Percentiles rank a stretch among this genome's conserved stretches.
These are phyloP conservation scores for Drosophila ogumai DNA, from an alignment of 1,140 invertebrate species.

Conservation along the genomic window DNA sequence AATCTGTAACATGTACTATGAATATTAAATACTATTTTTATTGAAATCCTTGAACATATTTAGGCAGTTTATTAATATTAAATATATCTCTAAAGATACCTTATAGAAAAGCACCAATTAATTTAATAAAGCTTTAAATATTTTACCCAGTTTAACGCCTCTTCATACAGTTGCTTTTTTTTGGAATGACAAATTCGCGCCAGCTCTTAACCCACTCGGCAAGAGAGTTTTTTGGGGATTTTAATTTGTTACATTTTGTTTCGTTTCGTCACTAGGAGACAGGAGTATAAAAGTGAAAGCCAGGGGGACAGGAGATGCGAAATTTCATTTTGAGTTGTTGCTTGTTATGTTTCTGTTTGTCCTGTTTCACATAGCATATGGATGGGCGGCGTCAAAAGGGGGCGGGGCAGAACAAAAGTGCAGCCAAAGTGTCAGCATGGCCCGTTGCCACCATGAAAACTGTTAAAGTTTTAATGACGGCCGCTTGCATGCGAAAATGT, in stretches of 20 bases:
- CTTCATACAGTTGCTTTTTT: background rate
- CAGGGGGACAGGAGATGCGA: conserved; percentile 46
- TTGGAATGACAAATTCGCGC: conserved; percentile 15
- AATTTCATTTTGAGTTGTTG: conserved; percentile 71
- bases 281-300: conserved; percentile 53
- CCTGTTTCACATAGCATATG: conserved; percentile 44
- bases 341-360: conserved; percentile 55
- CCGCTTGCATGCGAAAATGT: conserved; percentile 13
- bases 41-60: background rate
- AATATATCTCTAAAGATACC: too few species aligned
- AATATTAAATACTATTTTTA: background rate
- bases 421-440: conserved; percentile 66
- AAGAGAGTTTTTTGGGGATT: conserved; percentile 50
- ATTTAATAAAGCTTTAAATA: conserved; percentile 8
- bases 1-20: too few species aligned
- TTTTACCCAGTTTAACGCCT: background rate
- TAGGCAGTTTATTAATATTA: background rate
- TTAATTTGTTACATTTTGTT: conserved; percentile 65
- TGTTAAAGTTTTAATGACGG: conserved; percentile 81
- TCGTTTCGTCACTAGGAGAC: conserved; percentile 23
- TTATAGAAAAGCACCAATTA: conserved; percentile 14
- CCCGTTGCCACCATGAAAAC: conserved; percentile 65
- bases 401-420: conserved; percentile 26
- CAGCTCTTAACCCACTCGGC: conserved; percentile 21
- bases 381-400: conserved; percentile 13